phyloP scores from a whole-genome alignment of 2,113 vertebrate species.

The Podocnemis expansa region DNA sequence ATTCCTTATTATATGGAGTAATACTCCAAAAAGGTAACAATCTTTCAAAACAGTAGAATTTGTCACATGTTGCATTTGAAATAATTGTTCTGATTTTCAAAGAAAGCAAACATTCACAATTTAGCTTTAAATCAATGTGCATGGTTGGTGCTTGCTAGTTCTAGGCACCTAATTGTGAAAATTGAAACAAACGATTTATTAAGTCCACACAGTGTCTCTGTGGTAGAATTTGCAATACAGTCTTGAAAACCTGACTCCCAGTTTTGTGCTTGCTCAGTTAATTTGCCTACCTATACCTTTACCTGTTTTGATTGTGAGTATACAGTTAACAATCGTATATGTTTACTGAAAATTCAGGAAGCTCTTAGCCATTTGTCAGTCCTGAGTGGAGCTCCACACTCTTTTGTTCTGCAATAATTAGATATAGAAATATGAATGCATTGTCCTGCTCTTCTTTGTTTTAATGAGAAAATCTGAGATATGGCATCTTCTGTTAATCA shows the following conservation, averaged over 20 bases:
- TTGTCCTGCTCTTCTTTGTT: background rate
- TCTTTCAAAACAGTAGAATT: background rate
- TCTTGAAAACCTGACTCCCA: background rate
- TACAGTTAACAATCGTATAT: background rate
- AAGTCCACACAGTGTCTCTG: background rate
- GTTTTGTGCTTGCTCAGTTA: background rate
- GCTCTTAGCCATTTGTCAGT: background rate
- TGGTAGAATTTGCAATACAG: background rate
- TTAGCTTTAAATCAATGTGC: background rate
- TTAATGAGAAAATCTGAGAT: conserved; percentile 20
- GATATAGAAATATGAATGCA: background rate
- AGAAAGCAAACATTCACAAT: background rate
- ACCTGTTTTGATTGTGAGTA: background rate
- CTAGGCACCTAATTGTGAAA: background rate
- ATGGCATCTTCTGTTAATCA: background rate
- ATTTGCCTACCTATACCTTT: background rate
- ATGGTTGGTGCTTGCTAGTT: background rate
- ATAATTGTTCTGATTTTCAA: background rate
- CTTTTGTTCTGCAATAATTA: background rate
- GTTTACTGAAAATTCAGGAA: background rate
- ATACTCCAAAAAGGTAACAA: background rate
- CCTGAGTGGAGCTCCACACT: background rate
- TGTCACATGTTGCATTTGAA: accelerated
- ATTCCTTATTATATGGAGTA: background rate
- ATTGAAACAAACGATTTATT: accelerated